Evolutionary conservation across 2,888 invertebrate species (phyloP).

Genomic region (Empis stercorea): DNA sequence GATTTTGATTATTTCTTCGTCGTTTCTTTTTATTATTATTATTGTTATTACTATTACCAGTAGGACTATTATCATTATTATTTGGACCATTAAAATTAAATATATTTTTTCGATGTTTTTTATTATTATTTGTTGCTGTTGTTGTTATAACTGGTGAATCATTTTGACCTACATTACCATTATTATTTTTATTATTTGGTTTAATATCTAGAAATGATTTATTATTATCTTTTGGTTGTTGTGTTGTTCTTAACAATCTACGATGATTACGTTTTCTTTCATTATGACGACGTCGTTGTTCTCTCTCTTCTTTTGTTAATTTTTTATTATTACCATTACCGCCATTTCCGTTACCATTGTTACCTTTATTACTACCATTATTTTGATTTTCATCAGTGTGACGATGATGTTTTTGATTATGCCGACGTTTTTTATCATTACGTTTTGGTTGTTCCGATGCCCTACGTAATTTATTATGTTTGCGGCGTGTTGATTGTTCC

Average conservation of each 20-base stretch:
- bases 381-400: conserved; percentile 7
- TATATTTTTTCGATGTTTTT: conserved; percentile 3
- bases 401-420: conserved; percentile 19
- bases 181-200: conserved; percentile 16
- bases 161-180: conserved; percentile 14
- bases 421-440: conserved; percentile 11
- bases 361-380: conserved; percentile 5
- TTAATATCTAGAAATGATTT: conserved; percentile 7
- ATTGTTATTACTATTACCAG: background rate
- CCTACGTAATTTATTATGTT: conserved; percentile 11
- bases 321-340: conserved; percentile 1
- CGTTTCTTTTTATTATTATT: conserved; percentile 3
- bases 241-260: conserved; percentile 6
- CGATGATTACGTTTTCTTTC: conserved; percentile 22
- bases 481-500: conserved; percentile 49
- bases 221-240: conserved; percentile 11
- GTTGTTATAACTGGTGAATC: background rate
- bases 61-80: background rate
- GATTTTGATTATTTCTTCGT: background rate
- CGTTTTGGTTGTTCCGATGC: conserved; percentile 5
- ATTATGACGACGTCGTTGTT: conserved; percentile 15
- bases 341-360: conserved; percentile 4
- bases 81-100: background rate
- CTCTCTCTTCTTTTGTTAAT: conserved; percentile 13
- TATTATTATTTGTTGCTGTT: background rate